These are phyloP conservation scores for Phasia obesa DNA, from an alignment of 2,888 invertebrate genomes.

Conservation along the genomic window DNA sequence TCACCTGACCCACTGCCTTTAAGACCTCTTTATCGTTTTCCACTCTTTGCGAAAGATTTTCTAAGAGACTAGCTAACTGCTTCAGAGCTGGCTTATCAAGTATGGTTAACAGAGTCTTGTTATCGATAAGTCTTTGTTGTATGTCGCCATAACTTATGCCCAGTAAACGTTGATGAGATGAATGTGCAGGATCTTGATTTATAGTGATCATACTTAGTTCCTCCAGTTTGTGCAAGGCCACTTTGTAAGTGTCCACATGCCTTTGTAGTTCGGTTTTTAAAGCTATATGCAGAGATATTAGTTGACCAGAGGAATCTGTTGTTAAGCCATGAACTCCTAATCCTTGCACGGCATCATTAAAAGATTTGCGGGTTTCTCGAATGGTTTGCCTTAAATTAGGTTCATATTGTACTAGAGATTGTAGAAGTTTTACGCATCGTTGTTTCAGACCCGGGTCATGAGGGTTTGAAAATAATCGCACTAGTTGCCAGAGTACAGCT, in stretches of 20 bases:
- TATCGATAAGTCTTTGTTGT: constrained; percentile 94
- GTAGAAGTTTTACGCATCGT: constrained; percentile 85
- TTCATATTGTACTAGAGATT: constrained; percentile 85
- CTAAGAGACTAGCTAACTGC: constrained; percentile 87
- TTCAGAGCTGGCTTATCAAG: constrained; percentile 91
- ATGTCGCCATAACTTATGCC: constrained; percentile 93
- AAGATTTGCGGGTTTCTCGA: constrained; percentile 86
- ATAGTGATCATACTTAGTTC: constrained; percentile 85
- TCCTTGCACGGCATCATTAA: constrained; percentile 94
- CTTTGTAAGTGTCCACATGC: constrained; percentile 93
- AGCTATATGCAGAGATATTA: constrained; percentile 91
- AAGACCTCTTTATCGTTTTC: constrained; percentile 96
- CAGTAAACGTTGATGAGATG: constrained; percentile 94
- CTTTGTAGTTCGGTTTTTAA: constrained; percentile 92
- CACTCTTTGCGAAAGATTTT: constrained; percentile 89
- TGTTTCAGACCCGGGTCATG: constrained; percentile 86
- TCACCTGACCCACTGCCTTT: constrained; percentile 87
- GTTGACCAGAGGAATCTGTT: constrained; percentile 85
- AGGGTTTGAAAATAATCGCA: constrained; percentile 86
- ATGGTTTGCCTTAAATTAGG: constrained; percentile 87
- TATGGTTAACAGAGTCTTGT: constrained; percentile 93
- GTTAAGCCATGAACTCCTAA: constrained; percentile 93
- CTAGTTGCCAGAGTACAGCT: constrained; percentile 92
- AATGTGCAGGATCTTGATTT: constrained; percentile 90
- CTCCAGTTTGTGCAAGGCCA: constrained; percentile 93